phyloP scores from a whole-genome alignment of 2,113 vertebrate genomes.

The Clarias magur region DNA sequence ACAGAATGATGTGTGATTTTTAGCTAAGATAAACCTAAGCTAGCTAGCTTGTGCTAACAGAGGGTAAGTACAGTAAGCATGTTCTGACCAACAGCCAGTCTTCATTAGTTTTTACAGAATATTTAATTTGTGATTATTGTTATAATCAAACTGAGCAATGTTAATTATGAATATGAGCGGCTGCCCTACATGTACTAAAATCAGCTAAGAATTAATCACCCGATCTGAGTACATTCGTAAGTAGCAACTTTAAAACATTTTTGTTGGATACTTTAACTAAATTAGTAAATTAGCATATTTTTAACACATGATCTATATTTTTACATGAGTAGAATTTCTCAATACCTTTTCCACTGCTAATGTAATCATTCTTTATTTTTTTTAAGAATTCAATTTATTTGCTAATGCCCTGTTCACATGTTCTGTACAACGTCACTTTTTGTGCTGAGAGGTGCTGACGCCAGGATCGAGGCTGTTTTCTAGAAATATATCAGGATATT shows the following conservation, averaged over 20 bases:
- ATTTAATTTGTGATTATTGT: background rate
- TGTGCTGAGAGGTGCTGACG: background rate
- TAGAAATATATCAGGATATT: background rate
- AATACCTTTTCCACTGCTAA: background rate
- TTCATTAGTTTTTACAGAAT: background rate
- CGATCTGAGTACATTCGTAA: too few relatives aligned
- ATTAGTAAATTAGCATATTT: background rate
- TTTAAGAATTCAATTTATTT: background rate
- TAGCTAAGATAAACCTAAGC: too few relatives aligned
- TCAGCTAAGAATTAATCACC: too few relatives aligned
- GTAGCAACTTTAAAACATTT: too few relatives aligned
- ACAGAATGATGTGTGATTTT: too few relatives aligned
- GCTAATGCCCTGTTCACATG: background rate
- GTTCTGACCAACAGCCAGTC: too few relatives aligned
- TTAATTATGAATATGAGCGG: background rate
- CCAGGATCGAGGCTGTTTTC: background rate
- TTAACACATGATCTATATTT: background rate
- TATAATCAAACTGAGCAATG: background rate
- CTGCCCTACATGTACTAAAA: too few relatives aligned
- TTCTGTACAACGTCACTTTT: background rate
- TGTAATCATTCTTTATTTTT: background rate
- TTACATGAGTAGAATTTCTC: background rate
- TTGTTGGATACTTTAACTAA: background rate
- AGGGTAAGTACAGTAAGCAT: too few relatives aligned
- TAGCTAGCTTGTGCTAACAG: too few relatives aligned